A percentile compares a stretch with the other conserved stretches of the same genome.
Evolutionary conservation across 64 coral and sea anemone genomes (phyloP).

Genomic region (Actinia tenebrosa): DNA sequence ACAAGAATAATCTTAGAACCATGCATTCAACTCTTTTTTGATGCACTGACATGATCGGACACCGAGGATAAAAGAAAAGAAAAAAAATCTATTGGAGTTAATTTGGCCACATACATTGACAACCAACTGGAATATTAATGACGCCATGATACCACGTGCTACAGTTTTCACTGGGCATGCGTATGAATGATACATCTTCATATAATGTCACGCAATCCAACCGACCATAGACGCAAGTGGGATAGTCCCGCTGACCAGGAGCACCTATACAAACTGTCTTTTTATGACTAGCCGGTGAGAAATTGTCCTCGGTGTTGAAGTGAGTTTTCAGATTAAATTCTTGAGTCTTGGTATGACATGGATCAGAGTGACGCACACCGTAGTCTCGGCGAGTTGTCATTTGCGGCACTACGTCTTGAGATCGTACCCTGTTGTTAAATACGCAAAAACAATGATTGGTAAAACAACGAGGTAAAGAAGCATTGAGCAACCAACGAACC

Average conservation of each 20-base stretch:
- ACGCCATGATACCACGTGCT: slow-evolving; percentile 26
- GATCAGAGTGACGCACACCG: not conserved
- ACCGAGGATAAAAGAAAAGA: too few relatives aligned
- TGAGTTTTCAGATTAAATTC: not conserved
- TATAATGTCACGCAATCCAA: slow-evolving; percentile 37
- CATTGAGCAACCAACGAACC: too few relatives aligned
- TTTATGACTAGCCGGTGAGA: slow-evolving; percentile 18
- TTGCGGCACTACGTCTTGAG: not conserved
- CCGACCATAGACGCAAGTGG: slow-evolving; percentile 9
- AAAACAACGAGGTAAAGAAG: too few relatives aligned
- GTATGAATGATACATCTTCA: slow-evolving; percentile 25
- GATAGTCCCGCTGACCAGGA: not conserved
- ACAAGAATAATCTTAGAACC: too few relatives aligned
- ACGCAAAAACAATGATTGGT: too few relatives aligned
- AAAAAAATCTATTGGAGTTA: not conserved
- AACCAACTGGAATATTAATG: slow-evolving; percentile 26
- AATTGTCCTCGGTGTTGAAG: slow-evolving; percentile 35
- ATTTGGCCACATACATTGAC: slow-evolving; percentile 40
- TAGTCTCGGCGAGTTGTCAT: not conserved
- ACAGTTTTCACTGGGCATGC: slow-evolving; percentile 31
- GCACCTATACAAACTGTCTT: slow-evolving; percentile 14
- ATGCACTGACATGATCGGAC: too few relatives aligned
- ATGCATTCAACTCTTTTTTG: too few relatives aligned
- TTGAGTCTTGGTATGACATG: slow-evolving; percentile 5
- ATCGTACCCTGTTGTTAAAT: too few relatives aligned